These are phyloP conservation scores for Paramisgurnus dabryanus DNA, from an alignment of 2,113 vertebrate species.

Conservation along the genomic window DNA sequence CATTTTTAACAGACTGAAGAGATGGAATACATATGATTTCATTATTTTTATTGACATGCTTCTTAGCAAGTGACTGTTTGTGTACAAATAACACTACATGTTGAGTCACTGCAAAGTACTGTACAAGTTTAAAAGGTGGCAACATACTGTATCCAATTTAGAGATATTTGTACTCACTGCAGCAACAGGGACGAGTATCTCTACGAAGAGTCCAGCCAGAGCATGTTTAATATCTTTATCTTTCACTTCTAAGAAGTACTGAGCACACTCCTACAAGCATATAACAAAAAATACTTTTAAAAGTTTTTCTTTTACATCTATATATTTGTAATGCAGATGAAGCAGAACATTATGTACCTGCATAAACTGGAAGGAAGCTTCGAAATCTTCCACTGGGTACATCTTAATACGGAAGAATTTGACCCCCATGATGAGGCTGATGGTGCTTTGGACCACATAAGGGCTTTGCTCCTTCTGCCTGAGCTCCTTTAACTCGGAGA, in stretches of 20 bases:
- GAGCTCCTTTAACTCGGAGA: slow-evolving; percentile 94
- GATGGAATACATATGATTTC: not conserved
- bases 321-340: not conserved
- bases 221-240: slow-evolving; percentile 98
- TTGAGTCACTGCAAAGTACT: too few species aligned
- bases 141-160: too few species aligned
- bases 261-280: slow-evolving; percentile 87
- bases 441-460: slow-evolving; percentile 90
- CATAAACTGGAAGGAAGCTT: slow-evolving; percentile 99
- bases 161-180: slow-evolving; percentile 82
- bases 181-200: slow-evolving; percentile 96
- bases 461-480: slow-evolving; percentile 94
- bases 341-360: slow-evolving; percentile 76
- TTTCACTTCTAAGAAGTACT: slow-evolving; percentile 98
- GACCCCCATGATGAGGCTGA: slow-evolving; percentile 98
- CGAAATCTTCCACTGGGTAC: slow-evolving; percentile 98
- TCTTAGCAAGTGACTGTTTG: too few species aligned
- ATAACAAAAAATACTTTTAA: slow-evolving; percentile 45
- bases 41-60: too few species aligned
- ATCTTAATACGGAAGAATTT: slow-evolving; percentile 99
- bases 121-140: too few species aligned
- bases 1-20: slow-evolving; percentile 96
- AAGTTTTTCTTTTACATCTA: not conserved
- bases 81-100: too few species aligned
- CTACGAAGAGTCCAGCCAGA: slow-evolving; percentile 95